phyloP scores from a whole-genome alignment of 2,888 invertebrate genomes.

The Zygothrica quintamaculata region DNA sequence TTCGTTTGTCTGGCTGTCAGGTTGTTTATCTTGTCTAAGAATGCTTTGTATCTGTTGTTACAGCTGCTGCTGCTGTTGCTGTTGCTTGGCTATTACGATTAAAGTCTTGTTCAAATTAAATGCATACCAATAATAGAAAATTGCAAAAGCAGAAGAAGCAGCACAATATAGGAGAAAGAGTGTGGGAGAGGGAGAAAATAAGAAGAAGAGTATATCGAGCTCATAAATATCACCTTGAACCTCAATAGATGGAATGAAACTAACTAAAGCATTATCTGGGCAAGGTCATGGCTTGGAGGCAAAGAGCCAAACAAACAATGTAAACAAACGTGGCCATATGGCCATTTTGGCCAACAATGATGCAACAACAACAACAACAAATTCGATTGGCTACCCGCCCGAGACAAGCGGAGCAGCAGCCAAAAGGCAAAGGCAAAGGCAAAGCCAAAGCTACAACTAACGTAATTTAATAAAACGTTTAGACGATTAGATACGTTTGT shows the following conservation, averaged over 20 bases:
- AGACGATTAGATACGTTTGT: slow-evolving; percentile 82
- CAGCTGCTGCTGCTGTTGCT: slow-evolving; percentile 30
- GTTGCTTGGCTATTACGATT: slow-evolving; percentile 33
- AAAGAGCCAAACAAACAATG: slow-evolving; percentile 18
- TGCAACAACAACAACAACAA: slow-evolving; percentile 74
- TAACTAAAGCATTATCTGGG: slow-evolving; percentile 14
- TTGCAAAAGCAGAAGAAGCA: too few relatives aligned
- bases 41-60: slow-evolving; percentile 30
- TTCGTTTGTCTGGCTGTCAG: slow-evolving; percentile 39
- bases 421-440: slow-evolving; percentile 3
- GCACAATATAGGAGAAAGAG: too few relatives aligned
- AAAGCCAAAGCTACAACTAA: slow-evolving; percentile 59
- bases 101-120: slow-evolving; percentile 32
- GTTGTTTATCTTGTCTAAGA: slow-evolving; percentile 55
- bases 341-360: slow-evolving; percentile 61
- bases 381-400: slow-evolving; percentile 53
- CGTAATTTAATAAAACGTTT: slow-evolving; percentile 83
- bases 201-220: slow-evolving; percentile 19
- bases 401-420: too few relatives aligned
- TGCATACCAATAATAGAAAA: slow-evolving; percentile 15
- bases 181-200: too few relatives aligned
- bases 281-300: slow-evolving; percentile 68
- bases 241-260: slow-evolving; percentile 26
- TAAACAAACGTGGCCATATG: slow-evolving; percentile 5
- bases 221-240: slow-evolving; percentile 68